Conservation (phyloP, 2,888 invertebrate species). For the Drosophila prostipennis region DNA sequence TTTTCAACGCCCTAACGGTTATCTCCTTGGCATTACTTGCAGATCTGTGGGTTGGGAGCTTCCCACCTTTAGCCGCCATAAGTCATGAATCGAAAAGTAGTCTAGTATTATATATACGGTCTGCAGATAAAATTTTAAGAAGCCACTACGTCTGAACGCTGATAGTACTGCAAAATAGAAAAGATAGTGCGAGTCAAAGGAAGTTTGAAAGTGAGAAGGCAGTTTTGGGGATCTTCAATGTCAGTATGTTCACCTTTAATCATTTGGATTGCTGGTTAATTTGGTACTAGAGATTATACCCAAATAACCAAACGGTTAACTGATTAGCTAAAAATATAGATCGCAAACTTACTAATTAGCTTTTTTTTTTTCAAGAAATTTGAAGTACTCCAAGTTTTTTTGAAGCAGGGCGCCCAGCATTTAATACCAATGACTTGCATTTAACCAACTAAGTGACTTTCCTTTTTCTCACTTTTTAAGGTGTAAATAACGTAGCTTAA, state of each 20-base stretch:
- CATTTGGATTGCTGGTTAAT: background rate
- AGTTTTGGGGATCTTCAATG: background rate
- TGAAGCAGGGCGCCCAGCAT: background rate
- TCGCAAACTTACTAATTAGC: background rate
- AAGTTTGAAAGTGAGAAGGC: background rate
- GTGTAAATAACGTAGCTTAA: background rate
- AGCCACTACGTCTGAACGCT: constrained; percentile 1
- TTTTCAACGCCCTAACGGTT: constrained; percentile 53
- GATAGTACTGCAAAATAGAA: background rate
- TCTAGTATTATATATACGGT: background rate
- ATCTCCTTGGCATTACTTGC: constrained; percentile 22
- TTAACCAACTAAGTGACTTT: background rate
- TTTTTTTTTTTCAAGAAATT: background rate
- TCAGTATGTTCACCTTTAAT: background rate
- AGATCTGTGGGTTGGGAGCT: constrained; percentile 14
- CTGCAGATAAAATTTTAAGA: constrained; percentile 1
- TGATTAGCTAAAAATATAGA: background rate
- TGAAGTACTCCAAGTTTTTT: background rate
- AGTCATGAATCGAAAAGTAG: constrained; percentile 22
- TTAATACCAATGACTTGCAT: background rate
- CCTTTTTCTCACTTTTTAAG: background rate
- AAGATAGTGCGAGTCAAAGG: background rate
- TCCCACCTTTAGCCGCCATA: background rate
- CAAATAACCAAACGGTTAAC: background rate
- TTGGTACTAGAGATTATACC: background rate